Conservation (phyloP, 2,888 invertebrate genomes). For the Sepiola atlantica region DNA sequence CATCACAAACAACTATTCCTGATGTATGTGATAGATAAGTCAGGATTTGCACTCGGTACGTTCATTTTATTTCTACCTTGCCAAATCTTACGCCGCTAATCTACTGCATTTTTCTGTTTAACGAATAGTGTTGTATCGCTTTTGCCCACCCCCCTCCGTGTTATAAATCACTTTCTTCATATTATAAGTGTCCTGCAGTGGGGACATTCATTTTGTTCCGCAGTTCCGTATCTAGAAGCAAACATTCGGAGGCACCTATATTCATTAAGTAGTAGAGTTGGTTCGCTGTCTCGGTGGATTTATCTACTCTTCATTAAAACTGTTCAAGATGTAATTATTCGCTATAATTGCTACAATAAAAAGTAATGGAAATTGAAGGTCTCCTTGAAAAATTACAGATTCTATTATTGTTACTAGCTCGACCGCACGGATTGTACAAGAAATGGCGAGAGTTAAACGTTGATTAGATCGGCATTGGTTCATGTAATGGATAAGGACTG, state of each 20-base stretch:
- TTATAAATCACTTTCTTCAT: no score
- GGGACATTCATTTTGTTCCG: no score
- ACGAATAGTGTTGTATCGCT: no score
- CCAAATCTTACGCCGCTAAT: no score
- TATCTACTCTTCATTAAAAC: neutral
- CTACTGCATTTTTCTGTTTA: no score
- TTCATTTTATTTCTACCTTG: no score
- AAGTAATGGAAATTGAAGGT: neutral
- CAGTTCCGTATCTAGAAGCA: no score
- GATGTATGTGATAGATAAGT: no score
- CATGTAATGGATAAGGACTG: neutral
- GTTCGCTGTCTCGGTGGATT: neutral
- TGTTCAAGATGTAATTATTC: neutral
- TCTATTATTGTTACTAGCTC: neutral
- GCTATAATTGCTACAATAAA: neutral
- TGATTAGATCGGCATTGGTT: neutral
- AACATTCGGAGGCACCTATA: neutral
- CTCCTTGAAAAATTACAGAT: neutral
- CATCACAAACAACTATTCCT: no score
- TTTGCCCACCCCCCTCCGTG: no score
- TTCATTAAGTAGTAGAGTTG: neutral
- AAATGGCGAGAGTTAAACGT: neutral
- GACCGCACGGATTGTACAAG: neutral
- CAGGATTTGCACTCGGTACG: no score
- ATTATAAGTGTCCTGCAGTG: no score